These are phyloP conservation scores for Drosophila pandora DNA, from an alignment of 1,140 invertebrate species.

Conservation along the genomic window DNA sequence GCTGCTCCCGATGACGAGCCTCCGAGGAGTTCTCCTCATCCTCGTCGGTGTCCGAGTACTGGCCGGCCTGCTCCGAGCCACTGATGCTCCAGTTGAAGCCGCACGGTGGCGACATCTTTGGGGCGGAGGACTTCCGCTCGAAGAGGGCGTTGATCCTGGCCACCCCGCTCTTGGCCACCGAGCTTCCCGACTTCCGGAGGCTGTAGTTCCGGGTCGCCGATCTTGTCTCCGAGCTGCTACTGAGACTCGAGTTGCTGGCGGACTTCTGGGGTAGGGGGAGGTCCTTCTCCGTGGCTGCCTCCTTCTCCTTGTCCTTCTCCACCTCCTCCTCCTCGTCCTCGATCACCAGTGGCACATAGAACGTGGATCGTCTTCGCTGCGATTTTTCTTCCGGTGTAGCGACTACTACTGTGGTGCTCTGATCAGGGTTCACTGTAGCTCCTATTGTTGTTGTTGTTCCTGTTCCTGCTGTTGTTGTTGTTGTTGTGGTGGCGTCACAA, in stretches of 20 bases:
- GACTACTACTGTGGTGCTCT: constrained; percentile 42
- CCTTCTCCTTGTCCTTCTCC: constrained; percentile 8
- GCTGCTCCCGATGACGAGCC: constrained; percentile 52
- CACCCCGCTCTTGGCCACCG: constrained; percentile 53
- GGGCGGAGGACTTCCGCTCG: constrained; percentile 46
- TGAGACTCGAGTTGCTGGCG: constrained; percentile 49
- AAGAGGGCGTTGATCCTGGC: constrained; percentile 70
- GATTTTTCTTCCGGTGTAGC: constrained; percentile 74
- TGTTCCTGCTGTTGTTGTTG: constrained; percentile 30
- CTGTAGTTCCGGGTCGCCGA: constrained; percentile 17
- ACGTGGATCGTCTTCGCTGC: constrained; percentile 85
- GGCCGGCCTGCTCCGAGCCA: constrained; percentile 55
- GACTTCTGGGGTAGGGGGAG: constrained; percentile 21
- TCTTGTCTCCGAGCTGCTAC: constrained; percentile 40
- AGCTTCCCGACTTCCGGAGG: constrained; percentile 55
- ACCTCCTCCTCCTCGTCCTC: constrained; percentile 68
- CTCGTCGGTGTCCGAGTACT: constrained; percentile 69
- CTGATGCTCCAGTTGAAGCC: constrained; percentile 83
- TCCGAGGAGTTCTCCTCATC: constrained; percentile 57
- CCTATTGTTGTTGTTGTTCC: background rate
- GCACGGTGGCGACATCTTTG: constrained; percentile 76
- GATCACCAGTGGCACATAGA: constrained; percentile 86
- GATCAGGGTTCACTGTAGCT: constrained; percentile 35
- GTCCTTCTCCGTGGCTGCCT: background rate
- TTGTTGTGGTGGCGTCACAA: constrained; percentile 60